Evolutionary conservation across 2,113 vertebrate genomes (phyloP).

Genomic region (Cephalophus harveyi): DNA sequence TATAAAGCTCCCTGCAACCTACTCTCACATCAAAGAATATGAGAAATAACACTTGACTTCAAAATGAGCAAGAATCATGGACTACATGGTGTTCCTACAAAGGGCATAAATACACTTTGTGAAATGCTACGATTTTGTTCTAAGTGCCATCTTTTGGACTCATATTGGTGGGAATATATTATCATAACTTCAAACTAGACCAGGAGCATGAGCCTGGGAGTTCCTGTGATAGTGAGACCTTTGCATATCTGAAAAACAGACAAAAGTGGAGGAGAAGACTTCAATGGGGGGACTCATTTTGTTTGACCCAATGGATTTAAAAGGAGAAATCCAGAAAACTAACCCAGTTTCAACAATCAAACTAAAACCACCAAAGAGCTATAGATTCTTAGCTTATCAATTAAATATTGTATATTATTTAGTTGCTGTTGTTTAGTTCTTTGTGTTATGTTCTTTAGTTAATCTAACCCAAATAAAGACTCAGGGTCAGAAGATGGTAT

Average conservation of each 20-base stretch:
- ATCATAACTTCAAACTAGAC: background rate
- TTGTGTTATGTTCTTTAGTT: background rate
- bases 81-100: background rate
- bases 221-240: accelerated
- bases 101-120: background rate
- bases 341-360: background rate
- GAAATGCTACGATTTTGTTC: background rate
- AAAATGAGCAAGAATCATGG: background rate
- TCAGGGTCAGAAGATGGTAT: background rate
- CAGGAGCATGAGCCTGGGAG: accelerated
- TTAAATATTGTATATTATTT: background rate
- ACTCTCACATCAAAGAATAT: background rate
- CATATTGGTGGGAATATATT: background rate
- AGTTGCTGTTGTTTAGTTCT: background rate
- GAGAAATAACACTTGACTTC: background rate
- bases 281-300: background rate
- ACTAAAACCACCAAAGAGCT: background rate
- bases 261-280: background rate
- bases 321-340: background rate
- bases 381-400: background rate
- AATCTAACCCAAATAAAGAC: background rate
- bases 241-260: accelerated
- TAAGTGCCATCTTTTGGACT: background rate
- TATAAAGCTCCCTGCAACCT: background rate
- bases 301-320: background rate